Evolutionary conservation across 2,113 vertebrate species (phyloP).

Genomic region (Oenanthe oenanthe): DNA sequence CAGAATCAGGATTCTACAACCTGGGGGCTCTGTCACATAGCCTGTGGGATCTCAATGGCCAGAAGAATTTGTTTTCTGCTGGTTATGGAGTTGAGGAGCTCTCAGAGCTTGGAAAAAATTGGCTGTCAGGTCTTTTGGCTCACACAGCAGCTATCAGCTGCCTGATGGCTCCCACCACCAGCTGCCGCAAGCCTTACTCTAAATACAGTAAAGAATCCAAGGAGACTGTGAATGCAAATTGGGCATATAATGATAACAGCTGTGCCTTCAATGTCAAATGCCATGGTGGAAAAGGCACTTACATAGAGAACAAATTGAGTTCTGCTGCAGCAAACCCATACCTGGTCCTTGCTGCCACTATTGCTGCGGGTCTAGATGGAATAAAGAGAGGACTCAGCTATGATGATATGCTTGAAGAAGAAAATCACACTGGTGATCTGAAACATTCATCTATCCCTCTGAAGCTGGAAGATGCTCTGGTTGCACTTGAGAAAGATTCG

Average conservation of each 20-base stretch:
- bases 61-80: conserved; percentile 82
- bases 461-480: conserved; percentile 88
- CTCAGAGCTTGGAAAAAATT: conserved; percentile 83
- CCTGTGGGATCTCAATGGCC: conserved; percentile 84
- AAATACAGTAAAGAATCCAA: conserved; percentile 83
- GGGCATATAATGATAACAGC: conserved; percentile 89
- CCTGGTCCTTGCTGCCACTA: conserved; percentile 87
- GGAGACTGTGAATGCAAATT: conserved; percentile 78
- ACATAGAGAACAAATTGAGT: conserved; percentile 89
- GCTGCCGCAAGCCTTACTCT: conserved; percentile 82
- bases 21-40: conserved; percentile 87
- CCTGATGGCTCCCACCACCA: conserved; percentile 85
- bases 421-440: conserved; percentile 45
- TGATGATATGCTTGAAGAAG: conserved; percentile 62
- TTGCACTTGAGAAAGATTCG: conserved; percentile 80
- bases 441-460: conserved; percentile 79
- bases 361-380: conserved; percentile 91
- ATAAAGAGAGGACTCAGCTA: conserved; percentile 75
- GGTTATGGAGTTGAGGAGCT: conserved; percentile 71
- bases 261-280: conserved; percentile 89
- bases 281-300: conserved; percentile 82
- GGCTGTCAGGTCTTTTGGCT: conserved; percentile 86
- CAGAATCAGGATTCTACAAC: conserved; percentile 85
- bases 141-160: conserved; percentile 92
- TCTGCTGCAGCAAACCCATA: conserved; percentile 93